Percentiles rank a stretch among this genome's conserved stretches.
These are phyloP conservation scores for Dolichallabes microphthalmus DNA, from an alignment of 2,113 vertebrate genomes.

Conservation along the genomic window DNA sequence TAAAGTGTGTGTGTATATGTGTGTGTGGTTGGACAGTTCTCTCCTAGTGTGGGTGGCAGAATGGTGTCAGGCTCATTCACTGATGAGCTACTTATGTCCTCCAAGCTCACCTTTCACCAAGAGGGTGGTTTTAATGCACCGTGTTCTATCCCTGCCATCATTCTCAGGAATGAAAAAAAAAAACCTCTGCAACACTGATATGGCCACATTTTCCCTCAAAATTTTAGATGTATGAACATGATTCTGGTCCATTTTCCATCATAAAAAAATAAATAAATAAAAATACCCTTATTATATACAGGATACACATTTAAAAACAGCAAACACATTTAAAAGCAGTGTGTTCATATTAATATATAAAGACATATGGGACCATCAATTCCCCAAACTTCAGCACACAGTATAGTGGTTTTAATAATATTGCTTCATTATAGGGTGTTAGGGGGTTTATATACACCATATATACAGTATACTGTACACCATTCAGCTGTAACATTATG, in stretches of 20 bases:
- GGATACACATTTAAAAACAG: neutral
- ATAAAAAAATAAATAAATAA: neutral
- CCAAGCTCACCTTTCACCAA: slow-evolving; percentile 55
- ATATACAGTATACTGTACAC: too few species aligned
- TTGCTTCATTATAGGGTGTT: neutral
- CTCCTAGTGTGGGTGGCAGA: slow-evolving; percentile 50
- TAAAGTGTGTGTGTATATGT: slow-evolving; percentile 34
- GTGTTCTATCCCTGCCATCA: slow-evolving; percentile 26
- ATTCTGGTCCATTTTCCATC: neutral
- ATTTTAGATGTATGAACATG: neutral
- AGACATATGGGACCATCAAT: neutral
- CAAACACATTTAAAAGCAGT: neutral
- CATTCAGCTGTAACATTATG: too few species aligned
- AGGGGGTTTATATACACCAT: too few species aligned
- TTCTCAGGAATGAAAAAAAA: slow-evolving; percentile 3
- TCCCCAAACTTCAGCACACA: neutral
- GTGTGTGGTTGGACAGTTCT: slow-evolving; percentile 33
- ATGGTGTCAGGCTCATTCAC: slow-evolving; percentile 57
- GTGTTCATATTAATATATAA: neutral
- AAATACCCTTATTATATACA: neutral
- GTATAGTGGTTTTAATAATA: neutral
- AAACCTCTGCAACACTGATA: neutral
- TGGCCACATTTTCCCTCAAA: neutral
- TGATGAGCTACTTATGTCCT: slow-evolving; percentile 49
- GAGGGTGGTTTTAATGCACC: slow-evolving; percentile 50